These are phyloP conservation scores for Propithecus coquereli DNA, from an alignment of 2,113 vertebrate genomes.

Conservation along the genomic window DNA sequence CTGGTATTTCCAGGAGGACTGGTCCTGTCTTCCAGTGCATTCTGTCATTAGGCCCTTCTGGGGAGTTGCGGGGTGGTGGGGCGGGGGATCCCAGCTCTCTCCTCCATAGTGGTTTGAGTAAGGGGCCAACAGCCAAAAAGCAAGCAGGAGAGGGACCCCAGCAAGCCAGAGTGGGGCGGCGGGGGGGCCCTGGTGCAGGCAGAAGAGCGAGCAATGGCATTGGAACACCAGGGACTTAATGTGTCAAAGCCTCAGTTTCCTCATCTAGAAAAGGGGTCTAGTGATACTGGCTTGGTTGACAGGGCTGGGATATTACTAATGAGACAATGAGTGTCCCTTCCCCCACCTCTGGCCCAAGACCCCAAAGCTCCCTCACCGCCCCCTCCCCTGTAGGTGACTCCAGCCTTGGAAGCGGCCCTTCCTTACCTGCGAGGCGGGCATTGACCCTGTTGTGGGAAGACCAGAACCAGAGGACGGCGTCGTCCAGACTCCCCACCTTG, in stretches of 20 bases:
- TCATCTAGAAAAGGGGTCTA: not conserved
- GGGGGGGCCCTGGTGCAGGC: not conserved
- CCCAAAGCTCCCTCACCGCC: not conserved
- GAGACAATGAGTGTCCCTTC: not conserved
- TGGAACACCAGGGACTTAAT: not conserved
- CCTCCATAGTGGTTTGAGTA: not conserved
- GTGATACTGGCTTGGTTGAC: rapidly evolving
- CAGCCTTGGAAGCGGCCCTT: not conserved
- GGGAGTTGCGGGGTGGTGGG: not conserved
- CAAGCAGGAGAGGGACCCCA: not conserved
- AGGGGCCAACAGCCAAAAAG: not conserved
- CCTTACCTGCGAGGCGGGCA: slow-evolving; percentile 90
- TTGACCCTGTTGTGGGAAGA: slow-evolving; percentile 93
- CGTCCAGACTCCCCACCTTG: slow-evolving; percentile 64
- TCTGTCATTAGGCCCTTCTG: not conserved
- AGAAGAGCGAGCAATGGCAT: not conserved
- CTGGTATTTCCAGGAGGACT: not conserved
- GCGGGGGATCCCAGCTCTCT: not conserved
- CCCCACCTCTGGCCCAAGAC: not conserved
- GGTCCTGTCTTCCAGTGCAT: not conserved
- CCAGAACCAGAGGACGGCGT: slow-evolving; percentile 92
- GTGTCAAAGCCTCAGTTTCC: not conserved
- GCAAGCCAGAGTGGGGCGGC: not conserved
- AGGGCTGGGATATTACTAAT: not conserved
- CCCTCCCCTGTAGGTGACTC: not conserved